Conservation (phyloP, 1,140 invertebrate species). For the Orchesella cincta region DNA sequence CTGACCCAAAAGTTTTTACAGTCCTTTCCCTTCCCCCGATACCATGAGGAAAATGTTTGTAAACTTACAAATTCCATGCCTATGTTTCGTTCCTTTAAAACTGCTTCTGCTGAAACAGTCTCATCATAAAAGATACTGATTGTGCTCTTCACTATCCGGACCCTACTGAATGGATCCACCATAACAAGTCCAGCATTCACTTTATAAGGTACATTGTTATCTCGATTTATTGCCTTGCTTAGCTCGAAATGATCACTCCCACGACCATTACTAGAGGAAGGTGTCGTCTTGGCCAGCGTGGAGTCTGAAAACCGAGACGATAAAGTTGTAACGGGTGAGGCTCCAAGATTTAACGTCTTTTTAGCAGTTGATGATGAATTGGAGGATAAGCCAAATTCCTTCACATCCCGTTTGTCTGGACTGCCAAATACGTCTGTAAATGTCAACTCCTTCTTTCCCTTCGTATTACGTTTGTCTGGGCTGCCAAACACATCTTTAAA, state of each 20-base stretch:
- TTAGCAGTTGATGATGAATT: no score
- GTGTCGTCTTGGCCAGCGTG: background rate
- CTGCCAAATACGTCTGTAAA: conserved; percentile 47
- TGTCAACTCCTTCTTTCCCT: background rate
- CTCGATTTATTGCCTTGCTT: background rate
- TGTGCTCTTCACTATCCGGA: conserved; percentile 28
- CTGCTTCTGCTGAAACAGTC: conserved; percentile 19
- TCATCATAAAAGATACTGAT: conserved; percentile 36
- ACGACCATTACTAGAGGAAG: background rate
- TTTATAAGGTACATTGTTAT: conserved; percentile 7
- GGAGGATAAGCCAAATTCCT: background rate
- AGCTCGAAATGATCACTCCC: background rate
- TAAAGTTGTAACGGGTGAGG: no score
- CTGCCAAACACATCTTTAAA: conserved; percentile 47
- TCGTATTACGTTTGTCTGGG: conserved; percentile 38
- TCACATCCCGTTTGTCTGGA: conserved; percentile 39
- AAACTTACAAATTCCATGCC: conserved; percentile 37
- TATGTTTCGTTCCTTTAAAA: conserved; percentile 42
- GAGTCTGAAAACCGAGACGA: background rate
- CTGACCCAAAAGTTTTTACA: conserved; percentile 44
- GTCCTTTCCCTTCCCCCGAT: conserved; percentile 34
- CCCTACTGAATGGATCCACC: conserved; percentile 38
- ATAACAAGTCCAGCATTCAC: background rate
- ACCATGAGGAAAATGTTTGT: conserved; percentile 36
- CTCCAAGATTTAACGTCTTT: no score